A percentile compares a stretch with the other conserved stretches of the same genome.
Conservation (phyloP, 2,888 invertebrate genomes). For the Catonia carolina region DNA sequence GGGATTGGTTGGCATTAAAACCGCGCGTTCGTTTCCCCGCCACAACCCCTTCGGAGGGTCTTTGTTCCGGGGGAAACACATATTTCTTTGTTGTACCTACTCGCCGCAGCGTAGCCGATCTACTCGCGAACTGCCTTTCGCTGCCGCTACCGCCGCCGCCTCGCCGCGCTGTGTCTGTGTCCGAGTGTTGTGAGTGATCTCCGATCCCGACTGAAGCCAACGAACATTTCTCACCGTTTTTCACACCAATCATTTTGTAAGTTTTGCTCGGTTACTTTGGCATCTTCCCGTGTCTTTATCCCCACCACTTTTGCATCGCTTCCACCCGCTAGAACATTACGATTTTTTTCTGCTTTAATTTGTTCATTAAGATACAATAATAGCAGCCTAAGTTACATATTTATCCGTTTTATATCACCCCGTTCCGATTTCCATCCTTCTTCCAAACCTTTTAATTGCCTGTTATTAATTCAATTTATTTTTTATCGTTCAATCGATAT, state of each 20-base stretch:
- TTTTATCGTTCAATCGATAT: too few relatives aligned
- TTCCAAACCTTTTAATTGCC: too few relatives aligned
- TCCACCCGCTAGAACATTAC: not conserved
- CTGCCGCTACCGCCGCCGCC: slow-evolving; percentile 12
- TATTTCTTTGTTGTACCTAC: slow-evolving; percentile 10
- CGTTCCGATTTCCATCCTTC: too few relatives aligned
- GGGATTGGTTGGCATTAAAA: slow-evolving; percentile 2
- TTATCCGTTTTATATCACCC: too few relatives aligned
- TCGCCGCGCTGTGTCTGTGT: slow-evolving; percentile 11
- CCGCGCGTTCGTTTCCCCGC: not conserved
- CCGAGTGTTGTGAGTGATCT: slow-evolving; percentile 3
- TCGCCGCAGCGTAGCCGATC: not conserved
- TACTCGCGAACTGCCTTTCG: not conserved
- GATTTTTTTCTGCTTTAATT: too few relatives aligned
- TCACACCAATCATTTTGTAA: not conserved
- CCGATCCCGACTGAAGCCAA: slow-evolving; percentile 22
- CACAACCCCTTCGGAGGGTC: too few relatives aligned
- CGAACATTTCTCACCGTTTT: not conserved
- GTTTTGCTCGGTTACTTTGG: not conserved
- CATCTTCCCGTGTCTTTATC: not conserved
- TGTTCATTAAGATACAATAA: too few relatives aligned
- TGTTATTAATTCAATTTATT: too few relatives aligned
- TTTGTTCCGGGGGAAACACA: too few relatives aligned
- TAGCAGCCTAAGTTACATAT: too few relatives aligned
- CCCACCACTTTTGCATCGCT: not conserved